These are phyloP conservation scores for Babyrousa celebensis DNA, from an alignment of 2,797 vertebrate species.

Conservation along the genomic window DNA sequence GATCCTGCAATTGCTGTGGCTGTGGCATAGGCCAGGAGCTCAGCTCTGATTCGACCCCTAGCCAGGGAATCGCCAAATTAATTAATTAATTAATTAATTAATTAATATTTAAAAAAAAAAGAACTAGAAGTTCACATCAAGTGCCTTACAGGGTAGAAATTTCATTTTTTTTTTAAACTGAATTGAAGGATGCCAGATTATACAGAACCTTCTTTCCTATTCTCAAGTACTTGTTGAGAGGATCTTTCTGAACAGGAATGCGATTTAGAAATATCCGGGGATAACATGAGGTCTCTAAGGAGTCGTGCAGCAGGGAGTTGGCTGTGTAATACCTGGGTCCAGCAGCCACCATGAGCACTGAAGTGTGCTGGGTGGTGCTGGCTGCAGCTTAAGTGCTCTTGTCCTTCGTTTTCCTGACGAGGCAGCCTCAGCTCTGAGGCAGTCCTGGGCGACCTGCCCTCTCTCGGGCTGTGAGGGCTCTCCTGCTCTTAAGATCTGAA, in stretches of 20 bases:
- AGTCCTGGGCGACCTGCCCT: too few relatives aligned
- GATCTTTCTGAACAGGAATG: not conserved
- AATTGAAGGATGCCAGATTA: not conserved
- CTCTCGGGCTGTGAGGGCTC: not conserved
- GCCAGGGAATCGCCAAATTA: too few relatives aligned
- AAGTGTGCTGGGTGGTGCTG: not conserved
- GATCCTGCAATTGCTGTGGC: too few relatives aligned
- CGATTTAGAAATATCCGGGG: not conserved
- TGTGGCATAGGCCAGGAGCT: too few relatives aligned
- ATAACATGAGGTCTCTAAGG: not conserved
- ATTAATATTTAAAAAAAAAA: not conserved
- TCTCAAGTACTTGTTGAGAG: not conserved
- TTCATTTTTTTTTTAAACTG: not conserved
- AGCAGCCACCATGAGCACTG: not conserved
- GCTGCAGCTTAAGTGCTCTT: not conserved
- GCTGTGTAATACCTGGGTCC: not conserved
- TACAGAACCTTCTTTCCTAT: not conserved
- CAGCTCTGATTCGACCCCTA: too few relatives aligned
- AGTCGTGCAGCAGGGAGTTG: not conserved
- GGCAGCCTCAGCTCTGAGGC: not conserved
- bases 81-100: too few relatives aligned
- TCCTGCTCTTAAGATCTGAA: not conserved
- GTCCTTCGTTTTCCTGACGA: not conserved
- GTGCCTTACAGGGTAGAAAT: not conserved
- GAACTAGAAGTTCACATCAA: not conserved